A percentile compares a stretch with the other conserved stretches of the same genome.
Conservation (phyloP, 64 coral and sea anemone species). For the Pocillopora verrucosa region DNA sequence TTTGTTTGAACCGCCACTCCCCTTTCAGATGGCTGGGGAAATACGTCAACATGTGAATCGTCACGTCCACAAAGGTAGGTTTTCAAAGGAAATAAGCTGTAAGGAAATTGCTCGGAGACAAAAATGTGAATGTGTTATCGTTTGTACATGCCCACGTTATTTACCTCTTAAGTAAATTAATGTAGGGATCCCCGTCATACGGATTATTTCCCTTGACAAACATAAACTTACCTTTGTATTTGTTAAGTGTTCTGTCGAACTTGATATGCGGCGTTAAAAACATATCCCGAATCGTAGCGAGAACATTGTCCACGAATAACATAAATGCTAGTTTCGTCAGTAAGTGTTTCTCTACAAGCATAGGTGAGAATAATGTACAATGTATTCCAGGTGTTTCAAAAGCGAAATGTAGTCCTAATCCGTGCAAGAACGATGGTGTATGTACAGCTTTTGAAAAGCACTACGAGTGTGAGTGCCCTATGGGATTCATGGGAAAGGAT, state of each 20-base stretch:
- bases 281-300: no score
- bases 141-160: no score
- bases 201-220: no score
- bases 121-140: neutral
- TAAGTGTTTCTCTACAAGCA: no score
- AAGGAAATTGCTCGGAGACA: neutral
- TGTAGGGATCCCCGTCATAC: no score
- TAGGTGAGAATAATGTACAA: neutral
- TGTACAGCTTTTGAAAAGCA: conserved; percentile 83
- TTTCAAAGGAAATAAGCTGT: neutral
- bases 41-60: conserved; percentile 20
- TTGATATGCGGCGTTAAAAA: no score
- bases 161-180: no score
- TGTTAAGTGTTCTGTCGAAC: neutral
- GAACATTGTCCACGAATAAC: no score
- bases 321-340: no score
- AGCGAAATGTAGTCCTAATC: conserved; percentile 84
- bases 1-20: conserved; percentile 10
- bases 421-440: conserved; percentile 82
- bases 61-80: conserved; percentile 32
- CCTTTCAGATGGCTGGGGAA: conserved; percentile 18
- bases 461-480: conserved; percentile 76
- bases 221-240: neutral
- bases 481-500: conserved; percentile 82
- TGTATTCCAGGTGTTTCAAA: conserved; percentile 30